Percentiles rank a stretch among this genome's conserved stretches.
phyloP scores from a whole-genome alignment of 2,888 invertebrate species.

The Caenorhabditis panamensis region DNA sequence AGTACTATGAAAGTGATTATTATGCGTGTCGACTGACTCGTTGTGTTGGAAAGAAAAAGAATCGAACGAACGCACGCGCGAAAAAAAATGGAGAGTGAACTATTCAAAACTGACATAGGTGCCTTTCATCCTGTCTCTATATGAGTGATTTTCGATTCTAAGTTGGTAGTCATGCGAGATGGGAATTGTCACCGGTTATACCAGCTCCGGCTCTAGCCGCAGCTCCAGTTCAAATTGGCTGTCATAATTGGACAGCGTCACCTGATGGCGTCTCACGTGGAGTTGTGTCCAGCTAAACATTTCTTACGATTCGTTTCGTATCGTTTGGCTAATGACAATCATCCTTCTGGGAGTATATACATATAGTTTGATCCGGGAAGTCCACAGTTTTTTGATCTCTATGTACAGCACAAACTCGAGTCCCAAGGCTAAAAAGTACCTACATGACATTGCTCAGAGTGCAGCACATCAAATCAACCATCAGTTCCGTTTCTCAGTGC shows the following conservation, averaged over 20 bases:
- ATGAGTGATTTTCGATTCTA: slow-evolving; percentile 33
- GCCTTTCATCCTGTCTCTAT: slow-evolving; percentile 21
- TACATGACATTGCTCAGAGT: no score
- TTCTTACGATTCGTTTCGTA: neutral
- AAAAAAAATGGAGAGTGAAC: slow-evolving; percentile 16
- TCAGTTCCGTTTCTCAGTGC: no score
- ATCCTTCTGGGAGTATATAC: slow-evolving; percentile 8
- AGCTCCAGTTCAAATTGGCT: neutral
- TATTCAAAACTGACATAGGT: slow-evolving; percentile 38
- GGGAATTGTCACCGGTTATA: slow-evolving; percentile 6
- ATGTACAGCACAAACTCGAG: no score
- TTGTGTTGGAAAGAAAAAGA: slow-evolving; percentile 18
- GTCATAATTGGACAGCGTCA: slow-evolving; percentile 30
- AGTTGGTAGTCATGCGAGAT: slow-evolving; percentile 18
- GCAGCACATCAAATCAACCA: no score
- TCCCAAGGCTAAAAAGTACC: no score
- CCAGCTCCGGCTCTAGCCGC: no score
- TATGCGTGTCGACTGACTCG: slow-evolving; percentile 45
- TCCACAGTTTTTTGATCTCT: no score
- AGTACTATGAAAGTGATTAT: slow-evolving; percentile 48
- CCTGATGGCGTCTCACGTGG: slow-evolving; percentile 35
- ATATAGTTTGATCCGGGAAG: neutral
- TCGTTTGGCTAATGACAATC: neutral
- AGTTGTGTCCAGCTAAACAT: neutral
- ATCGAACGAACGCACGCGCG: slow-evolving; percentile 23